Percentiles rank a stretch among this genome's conserved stretches.
Evolutionary conservation across 2,113 vertebrate species (phyloP).

Genomic region (Platichthys stellatus): DNA sequence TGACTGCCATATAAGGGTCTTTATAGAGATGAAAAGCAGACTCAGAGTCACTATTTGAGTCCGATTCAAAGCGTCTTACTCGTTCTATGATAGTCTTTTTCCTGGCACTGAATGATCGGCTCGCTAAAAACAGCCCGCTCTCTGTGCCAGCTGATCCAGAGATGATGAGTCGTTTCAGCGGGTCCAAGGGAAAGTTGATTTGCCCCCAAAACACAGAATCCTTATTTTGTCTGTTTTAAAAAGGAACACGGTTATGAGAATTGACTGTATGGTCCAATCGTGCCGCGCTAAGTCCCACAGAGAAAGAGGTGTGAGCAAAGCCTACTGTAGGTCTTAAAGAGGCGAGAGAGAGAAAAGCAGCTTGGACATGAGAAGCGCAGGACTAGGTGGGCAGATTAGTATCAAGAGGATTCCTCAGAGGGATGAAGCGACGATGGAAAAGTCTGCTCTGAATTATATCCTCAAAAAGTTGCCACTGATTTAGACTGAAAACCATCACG

Average conservation of each 20-base stretch:
- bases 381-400: slow-evolving; percentile 50
- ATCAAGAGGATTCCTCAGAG: slow-evolving; percentile 46
- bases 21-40: slow-evolving; percentile 71
- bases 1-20: slow-evolving; percentile 68
- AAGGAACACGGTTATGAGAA: slow-evolving; percentile 48
- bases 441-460: slow-evolving; percentile 37
- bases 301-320: slow-evolving; percentile 57
- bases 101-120: slow-evolving; percentile 67
- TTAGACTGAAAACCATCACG: slow-evolving; percentile 28
- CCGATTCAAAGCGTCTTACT: slow-evolving; percentile 67
- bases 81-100: slow-evolving; percentile 74
- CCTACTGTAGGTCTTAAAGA: slow-evolving; percentile 41
- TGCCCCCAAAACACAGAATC: slow-evolving; percentile 65
- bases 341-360: slow-evolving; percentile 43
- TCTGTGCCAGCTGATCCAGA: slow-evolving; percentile 68
- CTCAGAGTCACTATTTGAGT: slow-evolving; percentile 67
- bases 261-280: slow-evolving; percentile 41
- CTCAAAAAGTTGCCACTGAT: slow-evolving; percentile 41
- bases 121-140: slow-evolving; percentile 54
- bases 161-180: slow-evolving; percentile 61
- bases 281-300: slow-evolving; percentile 36
- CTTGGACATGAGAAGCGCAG: slow-evolving; percentile 49
- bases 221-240: slow-evolving; percentile 64
- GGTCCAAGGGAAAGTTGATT: slow-evolving; percentile 73
- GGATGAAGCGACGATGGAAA: slow-evolving; percentile 45